These are phyloP conservation scores for Bradypodion ventrale DNA, from an alignment of 2,797 vertebrate species.

Conservation along the genomic window DNA sequence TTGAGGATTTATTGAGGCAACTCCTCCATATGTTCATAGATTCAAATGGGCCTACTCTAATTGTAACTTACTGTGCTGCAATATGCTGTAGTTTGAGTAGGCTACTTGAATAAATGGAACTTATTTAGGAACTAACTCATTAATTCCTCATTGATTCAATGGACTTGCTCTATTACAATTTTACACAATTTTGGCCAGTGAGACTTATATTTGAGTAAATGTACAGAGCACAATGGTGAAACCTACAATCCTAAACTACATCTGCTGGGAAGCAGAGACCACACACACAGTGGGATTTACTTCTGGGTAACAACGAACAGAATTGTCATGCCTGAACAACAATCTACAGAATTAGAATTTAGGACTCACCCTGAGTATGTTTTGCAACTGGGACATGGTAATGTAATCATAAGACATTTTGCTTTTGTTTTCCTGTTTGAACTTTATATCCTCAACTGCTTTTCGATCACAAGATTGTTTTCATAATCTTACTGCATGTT, in stretches of 20 bases:
- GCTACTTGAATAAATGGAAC: too few species aligned
- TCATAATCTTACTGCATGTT: conserved; percentile 47
- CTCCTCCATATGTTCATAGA: too few species aligned
- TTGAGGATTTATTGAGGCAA: too few species aligned
- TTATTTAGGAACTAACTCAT: too few species aligned
- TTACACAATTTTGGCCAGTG: too few species aligned
- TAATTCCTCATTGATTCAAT: too few species aligned
- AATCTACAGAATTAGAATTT: neutral
- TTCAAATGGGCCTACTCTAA: too few species aligned
- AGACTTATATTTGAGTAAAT: neutral
- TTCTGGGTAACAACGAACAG: neutral
- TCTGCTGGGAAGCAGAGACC: neutral
- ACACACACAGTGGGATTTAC: neutral
- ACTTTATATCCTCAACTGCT: conserved; percentile 14
- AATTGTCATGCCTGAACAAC: neutral
- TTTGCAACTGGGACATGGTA: neutral
- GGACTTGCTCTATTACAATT: too few species aligned
- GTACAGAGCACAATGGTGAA: neutral
- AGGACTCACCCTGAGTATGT: neutral
- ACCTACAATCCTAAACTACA: neutral
- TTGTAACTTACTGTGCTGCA: too few species aligned
- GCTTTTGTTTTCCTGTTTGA: neutral
- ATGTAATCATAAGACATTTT: neutral
- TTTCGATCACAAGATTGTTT: conserved; percentile 39
- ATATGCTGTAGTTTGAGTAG: too few species aligned